phyloP scores from a whole-genome alignment of 2,797 vertebrate genomes.

The Eutrigla gurnardus region DNA sequence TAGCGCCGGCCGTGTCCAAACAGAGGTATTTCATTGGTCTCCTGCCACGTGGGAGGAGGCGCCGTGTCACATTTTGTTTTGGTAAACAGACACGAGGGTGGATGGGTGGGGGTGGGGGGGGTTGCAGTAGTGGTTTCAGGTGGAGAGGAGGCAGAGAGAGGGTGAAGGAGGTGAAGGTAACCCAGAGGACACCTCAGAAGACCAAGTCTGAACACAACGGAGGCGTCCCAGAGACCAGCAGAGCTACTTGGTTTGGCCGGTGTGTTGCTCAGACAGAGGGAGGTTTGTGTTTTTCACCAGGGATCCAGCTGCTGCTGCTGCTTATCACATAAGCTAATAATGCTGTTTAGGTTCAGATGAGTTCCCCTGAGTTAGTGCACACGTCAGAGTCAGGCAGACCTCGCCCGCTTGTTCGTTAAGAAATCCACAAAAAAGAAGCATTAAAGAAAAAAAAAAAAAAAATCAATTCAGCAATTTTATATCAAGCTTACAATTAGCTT shows the following conservation, averaged over 20 bases:
- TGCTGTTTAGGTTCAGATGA: constrained; percentile 78
- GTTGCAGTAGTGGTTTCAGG: constrained; percentile 76
- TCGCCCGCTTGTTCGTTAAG: constrained; percentile 67
- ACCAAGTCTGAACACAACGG: constrained; percentile 46
- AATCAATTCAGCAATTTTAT: constrained; percentile 60
- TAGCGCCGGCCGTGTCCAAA: constrained; percentile 64
- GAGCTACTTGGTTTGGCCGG: constrained; percentile 75
- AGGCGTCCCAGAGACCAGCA: constrained; percentile 59
- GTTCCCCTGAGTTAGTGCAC: constrained; percentile 87
- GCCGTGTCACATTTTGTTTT: constrained; percentile 70
- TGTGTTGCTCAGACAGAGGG: constrained; percentile 68
- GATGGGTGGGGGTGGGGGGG: background rate
- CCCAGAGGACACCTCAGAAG: constrained; percentile 60
- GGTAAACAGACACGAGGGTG: constrained; percentile 57
- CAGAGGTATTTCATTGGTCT: constrained; percentile 78
- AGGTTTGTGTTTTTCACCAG: constrained; percentile 51
- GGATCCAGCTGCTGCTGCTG: constrained; percentile 61
- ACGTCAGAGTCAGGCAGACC: constrained; percentile 70
- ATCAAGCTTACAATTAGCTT: constrained; percentile 82
- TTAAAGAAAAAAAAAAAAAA: constrained; percentile 47
- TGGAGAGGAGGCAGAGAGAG: constrained; percentile 25
- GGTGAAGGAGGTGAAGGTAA: constrained; percentile 46
- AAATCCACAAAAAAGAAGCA: constrained; percentile 71
- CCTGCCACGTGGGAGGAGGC: constrained; percentile 51
- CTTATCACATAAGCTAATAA: constrained; percentile 64